These are phyloP conservation scores for Triplophysa yarkandensis DNA, from an alignment of 2,797 vertebrate genomes.

Conservation along the genomic window DNA sequence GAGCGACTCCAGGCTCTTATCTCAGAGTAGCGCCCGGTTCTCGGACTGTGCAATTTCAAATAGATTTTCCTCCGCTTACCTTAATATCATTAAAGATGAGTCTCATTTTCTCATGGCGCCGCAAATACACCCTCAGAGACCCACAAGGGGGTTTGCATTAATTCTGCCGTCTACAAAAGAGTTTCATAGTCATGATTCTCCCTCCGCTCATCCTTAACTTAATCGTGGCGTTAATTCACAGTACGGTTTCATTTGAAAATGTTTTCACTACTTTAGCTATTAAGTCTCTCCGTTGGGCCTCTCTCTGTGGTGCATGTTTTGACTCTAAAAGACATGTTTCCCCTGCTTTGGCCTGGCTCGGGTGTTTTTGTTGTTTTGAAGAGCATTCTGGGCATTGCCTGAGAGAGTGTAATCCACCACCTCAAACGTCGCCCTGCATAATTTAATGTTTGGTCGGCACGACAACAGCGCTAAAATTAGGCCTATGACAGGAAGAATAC, in stretches of 20 bases:
- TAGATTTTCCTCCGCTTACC: constrained; percentile 43
- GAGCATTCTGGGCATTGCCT: constrained; percentile 25
- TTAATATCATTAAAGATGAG: constrained; percentile 45
- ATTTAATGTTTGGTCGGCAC: constrained; percentile 57
- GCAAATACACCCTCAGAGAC: constrained; percentile 38
- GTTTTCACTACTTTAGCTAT: constrained; percentile 32
- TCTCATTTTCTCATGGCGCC: constrained; percentile 38
- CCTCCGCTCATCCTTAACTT: constrained; percentile 31
- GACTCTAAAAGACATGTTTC: background rate
- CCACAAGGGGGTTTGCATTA: constrained; percentile 18
- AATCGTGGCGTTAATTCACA: constrained; percentile 45
- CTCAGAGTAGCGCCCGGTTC: background rate
- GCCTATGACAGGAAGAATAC: constrained; percentile 44
- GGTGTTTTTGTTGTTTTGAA: constrained; percentile 18
- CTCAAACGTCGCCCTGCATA: constrained; percentile 36
- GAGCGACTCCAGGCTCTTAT: background rate
- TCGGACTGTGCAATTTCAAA: constrained; percentile 28
- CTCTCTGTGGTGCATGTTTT: background rate
- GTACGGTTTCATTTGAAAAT: constrained; percentile 35
- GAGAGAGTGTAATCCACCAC: constrained; percentile 36
- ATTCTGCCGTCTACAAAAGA: constrained; percentile 4
- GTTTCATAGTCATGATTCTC: constrained; percentile 29
- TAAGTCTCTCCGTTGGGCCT: constrained; percentile 8
- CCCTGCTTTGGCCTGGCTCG: background rate
- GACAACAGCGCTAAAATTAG: constrained; percentile 41